Percentiles rank a stretch among this genome's conserved stretches.
Evolutionary conservation across 2,797 vertebrate species (phyloP).

Genomic region (Gymnopithys bicolor): DNA sequence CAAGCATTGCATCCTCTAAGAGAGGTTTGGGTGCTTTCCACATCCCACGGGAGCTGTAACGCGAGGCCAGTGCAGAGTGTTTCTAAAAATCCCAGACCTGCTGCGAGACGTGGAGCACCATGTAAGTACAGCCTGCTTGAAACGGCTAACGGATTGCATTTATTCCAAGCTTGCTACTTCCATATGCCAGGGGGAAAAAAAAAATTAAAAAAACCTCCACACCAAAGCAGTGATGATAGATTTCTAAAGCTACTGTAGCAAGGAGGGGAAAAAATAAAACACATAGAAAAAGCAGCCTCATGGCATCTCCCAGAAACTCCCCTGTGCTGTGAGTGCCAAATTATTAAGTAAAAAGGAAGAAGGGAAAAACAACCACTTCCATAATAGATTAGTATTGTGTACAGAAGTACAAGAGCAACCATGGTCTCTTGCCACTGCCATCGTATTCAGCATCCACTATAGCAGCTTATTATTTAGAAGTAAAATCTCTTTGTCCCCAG

Average conservation of each 20-base stretch:
- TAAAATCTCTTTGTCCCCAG: not conserved
- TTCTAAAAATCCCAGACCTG: not conserved
- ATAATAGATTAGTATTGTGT: not conserved
- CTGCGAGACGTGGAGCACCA: rapidly evolving
- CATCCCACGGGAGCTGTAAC: not conserved
- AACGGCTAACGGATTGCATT: not conserved
- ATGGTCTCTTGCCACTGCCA: not conserved
- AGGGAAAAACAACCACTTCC: not conserved
- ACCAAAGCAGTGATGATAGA: slow-evolving; percentile 3
- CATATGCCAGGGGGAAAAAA: not conserved
- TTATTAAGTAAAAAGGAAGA: slow-evolving; percentile 14
- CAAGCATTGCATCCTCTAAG: not conserved
- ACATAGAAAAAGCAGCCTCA: not conserved
- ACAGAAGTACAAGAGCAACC: not conserved
- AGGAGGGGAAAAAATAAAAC: not conserved
- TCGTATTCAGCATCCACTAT: not conserved
- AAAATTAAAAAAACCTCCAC: not conserved
- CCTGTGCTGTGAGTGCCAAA: not conserved
- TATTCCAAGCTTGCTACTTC: not conserved
- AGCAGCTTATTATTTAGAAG: not conserved
- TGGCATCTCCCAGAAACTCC: not conserved
- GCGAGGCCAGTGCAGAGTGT: not conserved
- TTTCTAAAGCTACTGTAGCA: not conserved
- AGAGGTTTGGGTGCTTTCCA: not conserved
- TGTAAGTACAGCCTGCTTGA: not conserved